These are phyloP conservation scores for Brenthis hecate DNA, from an alignment of 2,888 invertebrate genomes.

Conservation along the genomic window DNA sequence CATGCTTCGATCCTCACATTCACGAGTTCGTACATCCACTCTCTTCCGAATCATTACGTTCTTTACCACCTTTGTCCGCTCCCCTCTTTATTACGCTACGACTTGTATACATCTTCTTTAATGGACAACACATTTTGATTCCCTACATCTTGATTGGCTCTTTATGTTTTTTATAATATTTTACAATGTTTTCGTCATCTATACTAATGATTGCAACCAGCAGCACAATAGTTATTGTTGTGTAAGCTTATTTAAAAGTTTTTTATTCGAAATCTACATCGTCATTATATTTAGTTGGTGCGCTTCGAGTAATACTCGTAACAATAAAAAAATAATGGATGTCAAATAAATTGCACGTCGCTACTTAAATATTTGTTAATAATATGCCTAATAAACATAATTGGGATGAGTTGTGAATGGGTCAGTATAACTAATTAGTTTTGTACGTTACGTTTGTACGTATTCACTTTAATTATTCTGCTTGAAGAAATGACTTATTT, in stretches of 20 bases:
- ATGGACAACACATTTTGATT: conserved; percentile 52
- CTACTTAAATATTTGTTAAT: conserved; percentile 43
- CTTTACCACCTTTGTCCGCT: conserved; percentile 71
- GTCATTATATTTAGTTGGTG: conserved; percentile 80
- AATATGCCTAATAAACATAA: conserved; percentile 47
- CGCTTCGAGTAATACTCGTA: conserved; percentile 57
- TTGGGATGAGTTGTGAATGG: conserved; percentile 40
- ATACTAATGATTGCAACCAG: conserved; percentile 79
- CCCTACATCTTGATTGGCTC: conserved; percentile 73
- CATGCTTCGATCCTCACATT: conserved; percentile 76
- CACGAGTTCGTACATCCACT: conserved; percentile 68
- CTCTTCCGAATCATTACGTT: conserved; percentile 81
- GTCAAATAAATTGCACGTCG: conserved; percentile 48
- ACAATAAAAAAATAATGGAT: conserved; percentile 65
- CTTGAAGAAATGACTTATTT: too few species aligned
- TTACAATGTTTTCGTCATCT: conserved; percentile 79
- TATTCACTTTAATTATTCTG: too few species aligned
- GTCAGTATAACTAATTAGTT: conserved; percentile 26
- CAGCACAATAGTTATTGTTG: conserved; percentile 78
- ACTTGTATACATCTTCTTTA: conserved; percentile 66
- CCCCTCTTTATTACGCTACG: conserved; percentile 65
- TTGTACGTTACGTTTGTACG: too few species aligned
- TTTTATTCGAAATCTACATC: conserved; percentile 66
- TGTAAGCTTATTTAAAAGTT: conserved; percentile 57
- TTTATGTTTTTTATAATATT: conserved; percentile 65